phyloP scores from a whole-genome alignment of 1,140 invertebrate species.

The Gonatopus flavifemur region DNA sequence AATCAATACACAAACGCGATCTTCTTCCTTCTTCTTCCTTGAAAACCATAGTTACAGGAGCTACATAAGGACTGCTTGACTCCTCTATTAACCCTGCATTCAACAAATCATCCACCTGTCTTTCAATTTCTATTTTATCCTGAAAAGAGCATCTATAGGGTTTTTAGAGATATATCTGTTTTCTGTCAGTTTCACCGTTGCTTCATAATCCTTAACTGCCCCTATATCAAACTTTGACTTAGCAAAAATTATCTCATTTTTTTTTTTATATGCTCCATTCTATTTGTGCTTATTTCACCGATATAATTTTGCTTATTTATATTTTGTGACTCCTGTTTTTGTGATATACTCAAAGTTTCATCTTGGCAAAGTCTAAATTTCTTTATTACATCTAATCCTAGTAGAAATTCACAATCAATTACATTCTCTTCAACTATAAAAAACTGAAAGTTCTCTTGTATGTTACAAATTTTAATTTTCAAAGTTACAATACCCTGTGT shows the following conservation, averaged over 20 bases:
- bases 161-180: too few species aligned
- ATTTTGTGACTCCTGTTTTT: background rate
- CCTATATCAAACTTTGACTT: too few species aligned
- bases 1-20: too few species aligned
- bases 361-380: slow-evolving; percentile 5
- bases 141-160: too few species aligned
- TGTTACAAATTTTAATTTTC: slow-evolving; percentile 3
- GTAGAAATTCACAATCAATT: background rate
- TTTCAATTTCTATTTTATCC: background rate
- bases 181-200: too few species aligned
- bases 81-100: background rate
- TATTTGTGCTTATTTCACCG: background rate
- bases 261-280: background rate
- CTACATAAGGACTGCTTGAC: too few species aligned
- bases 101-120: too few species aligned
- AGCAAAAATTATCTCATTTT: too few species aligned
- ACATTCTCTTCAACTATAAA: background rate
- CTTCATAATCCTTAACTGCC: too few species aligned
- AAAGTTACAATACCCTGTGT: slow-evolving; percentile 1
- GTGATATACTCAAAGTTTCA: slow-evolving; percentile 3
- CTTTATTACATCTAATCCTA: background rate
- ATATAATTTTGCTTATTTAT: background rate
- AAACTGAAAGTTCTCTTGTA: background rate
- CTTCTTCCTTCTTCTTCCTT: background rate
- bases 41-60: background rate